Evolutionary conservation across 2,797 vertebrate species (phyloP).

Genomic region (Spondyliosoma cantharus): DNA sequence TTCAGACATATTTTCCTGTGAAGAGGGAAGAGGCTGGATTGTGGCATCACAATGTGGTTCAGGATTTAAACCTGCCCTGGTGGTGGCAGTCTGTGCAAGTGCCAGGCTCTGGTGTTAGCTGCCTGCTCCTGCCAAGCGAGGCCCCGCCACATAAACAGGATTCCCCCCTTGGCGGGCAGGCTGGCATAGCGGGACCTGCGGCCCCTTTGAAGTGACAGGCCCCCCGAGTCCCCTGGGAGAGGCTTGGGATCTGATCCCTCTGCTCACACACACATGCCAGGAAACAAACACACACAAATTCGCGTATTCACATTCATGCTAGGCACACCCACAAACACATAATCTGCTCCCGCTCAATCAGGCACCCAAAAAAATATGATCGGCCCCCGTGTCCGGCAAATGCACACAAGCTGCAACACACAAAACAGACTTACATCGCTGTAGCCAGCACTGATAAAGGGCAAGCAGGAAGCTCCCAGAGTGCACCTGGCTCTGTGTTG

Average conservation of each 20-base stretch:
- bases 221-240: constrained; percentile 69
- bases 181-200: constrained; percentile 62
- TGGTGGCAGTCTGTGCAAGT: constrained; percentile 55
- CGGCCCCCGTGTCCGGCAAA: constrained; percentile 44
- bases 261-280: constrained; percentile 56
- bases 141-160: constrained; percentile 72
- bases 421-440: constrained; percentile 51
- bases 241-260: constrained; percentile 76
- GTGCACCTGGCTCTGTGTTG: constrained; percentile 85
- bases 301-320: constrained; percentile 45
- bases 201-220: constrained; percentile 82
- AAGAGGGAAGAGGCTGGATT: constrained; percentile 39
- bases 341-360: constrained; percentile 53
- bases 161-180: constrained; percentile 71
- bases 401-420: constrained; percentile 30
- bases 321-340: constrained; percentile 27
- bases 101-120: constrained; percentile 70
- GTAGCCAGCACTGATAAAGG: constrained; percentile 78
- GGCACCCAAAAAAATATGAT: constrained; percentile 56
- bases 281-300: constrained; percentile 54
- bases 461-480: constrained; percentile 80
- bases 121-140: constrained; percentile 62
- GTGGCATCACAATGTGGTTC: constrained; percentile 48
- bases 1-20: constrained; percentile 43
- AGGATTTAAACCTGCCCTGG: constrained; percentile 71